These are phyloP conservation scores for Macroteleia sp. DNA, from an alignment of 2,888 invertebrate species.

Conservation along the genomic window DNA sequence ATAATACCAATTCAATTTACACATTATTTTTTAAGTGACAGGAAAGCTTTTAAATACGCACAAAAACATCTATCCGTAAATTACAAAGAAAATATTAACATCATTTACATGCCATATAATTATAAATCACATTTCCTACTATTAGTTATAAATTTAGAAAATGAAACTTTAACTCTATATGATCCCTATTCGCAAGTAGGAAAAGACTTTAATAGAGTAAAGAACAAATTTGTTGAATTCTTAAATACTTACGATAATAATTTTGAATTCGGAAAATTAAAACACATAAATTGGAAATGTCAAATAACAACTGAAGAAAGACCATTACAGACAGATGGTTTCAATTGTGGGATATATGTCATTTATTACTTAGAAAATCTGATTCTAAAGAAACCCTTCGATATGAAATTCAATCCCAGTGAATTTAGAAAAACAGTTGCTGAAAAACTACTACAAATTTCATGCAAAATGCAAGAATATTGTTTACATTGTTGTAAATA, in stretches of 20 bases:
- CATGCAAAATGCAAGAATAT: constrained; percentile 10
- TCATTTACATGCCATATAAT: background rate
- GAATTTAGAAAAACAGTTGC: constrained; percentile 4
- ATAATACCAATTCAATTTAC: background rate
- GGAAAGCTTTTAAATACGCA: background rate
- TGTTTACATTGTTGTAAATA: constrained; percentile 7
- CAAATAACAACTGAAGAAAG: background rate
- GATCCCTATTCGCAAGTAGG: background rate
- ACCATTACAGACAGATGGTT: background rate
- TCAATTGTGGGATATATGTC: constrained; percentile 3
- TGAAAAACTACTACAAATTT: constrained; percentile 5
- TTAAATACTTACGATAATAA: constrained; percentile 1
- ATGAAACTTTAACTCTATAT: background rate
- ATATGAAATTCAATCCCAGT: background rate
- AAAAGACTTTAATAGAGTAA: background rate
- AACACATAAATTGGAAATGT: background rate
- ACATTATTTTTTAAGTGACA: background rate
- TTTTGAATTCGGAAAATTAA: constrained; percentile 1
- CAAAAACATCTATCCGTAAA: background rate
- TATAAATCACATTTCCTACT: background rate
- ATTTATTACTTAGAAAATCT: constrained; percentile 11
- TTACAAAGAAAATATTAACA: background rate
- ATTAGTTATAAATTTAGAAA: background rate
- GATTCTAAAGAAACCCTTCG: background rate
- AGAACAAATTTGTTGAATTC: background rate